phyloP scores from a whole-genome alignment of 2,797 vertebrate genomes.

The Tenualosa ilisha region DNA sequence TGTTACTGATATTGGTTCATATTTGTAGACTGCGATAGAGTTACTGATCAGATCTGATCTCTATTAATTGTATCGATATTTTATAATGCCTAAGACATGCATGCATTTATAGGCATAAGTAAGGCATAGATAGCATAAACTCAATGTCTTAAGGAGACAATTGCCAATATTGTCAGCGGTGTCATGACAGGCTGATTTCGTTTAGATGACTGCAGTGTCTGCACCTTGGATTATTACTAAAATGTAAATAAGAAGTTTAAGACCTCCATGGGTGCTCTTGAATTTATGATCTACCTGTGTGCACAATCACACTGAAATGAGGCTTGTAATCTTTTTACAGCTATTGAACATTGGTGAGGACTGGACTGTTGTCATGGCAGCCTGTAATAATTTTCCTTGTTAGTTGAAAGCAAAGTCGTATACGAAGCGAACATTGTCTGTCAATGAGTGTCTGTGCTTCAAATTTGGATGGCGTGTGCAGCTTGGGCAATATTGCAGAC shows the following conservation, averaged over 20 bases:
- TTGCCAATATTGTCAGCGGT: too few relatives aligned
- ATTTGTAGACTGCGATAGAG: not conserved
- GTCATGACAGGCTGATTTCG: too few relatives aligned
- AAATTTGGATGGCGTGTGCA: too few relatives aligned
- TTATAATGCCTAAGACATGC: not conserved
- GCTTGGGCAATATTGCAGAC: too few relatives aligned
- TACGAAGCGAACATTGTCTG: not conserved
- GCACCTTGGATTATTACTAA: not conserved
- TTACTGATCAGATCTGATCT: not conserved
- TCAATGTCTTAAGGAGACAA: not conserved
- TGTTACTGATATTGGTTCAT: not conserved
- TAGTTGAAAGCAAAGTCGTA: slow-evolving; percentile 27
- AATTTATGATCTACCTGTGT: not conserved
- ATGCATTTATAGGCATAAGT: not conserved
- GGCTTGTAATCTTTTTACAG: not conserved
- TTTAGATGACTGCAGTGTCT: not conserved
- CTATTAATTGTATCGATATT: not conserved
- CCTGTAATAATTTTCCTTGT: slow-evolving; percentile 34
- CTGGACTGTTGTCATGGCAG: slow-evolving; percentile 48
- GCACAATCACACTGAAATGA: not conserved
- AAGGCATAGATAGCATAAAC: not conserved
- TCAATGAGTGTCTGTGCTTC: too few relatives aligned
- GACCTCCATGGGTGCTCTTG: not conserved
- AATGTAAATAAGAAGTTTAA: not conserved
- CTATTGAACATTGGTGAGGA: slow-evolving; percentile 17